Conservation (phyloP, 92 coral and sea anemone genomes). For the Zoanthus gigantus region DNA sequence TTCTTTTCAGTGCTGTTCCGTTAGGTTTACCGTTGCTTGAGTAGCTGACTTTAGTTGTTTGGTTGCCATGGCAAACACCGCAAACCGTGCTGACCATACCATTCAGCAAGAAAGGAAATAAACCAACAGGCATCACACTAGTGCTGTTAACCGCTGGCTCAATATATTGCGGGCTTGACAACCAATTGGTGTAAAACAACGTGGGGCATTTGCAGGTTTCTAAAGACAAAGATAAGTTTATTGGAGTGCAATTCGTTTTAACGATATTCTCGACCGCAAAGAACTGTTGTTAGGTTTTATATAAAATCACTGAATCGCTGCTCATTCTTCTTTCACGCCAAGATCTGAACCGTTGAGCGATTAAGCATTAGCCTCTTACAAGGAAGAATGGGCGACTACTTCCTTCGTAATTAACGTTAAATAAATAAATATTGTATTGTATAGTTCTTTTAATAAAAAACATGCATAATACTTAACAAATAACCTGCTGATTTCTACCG, state of each 20-base stretch:
- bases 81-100: conserved; percentile 56
- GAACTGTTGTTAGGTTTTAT: not conserved
- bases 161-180: conserved; percentile 63
- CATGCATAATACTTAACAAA: not conserved
- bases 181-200: conserved; percentile 74
- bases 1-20: conserved; percentile 18
- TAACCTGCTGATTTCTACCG: too few relatives aligned
- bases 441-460: too few relatives aligned
- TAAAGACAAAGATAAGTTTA: not conserved
- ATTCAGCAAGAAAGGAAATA: conserved; percentile 62
- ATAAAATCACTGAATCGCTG: too few relatives aligned
- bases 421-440: too few relatives aligned
- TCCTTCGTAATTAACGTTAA: too few relatives aligned
- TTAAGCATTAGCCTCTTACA: too few relatives aligned
- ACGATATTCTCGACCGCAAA: not conserved
- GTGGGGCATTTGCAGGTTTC: conserved; percentile 84
- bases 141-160: conserved; percentile 47
- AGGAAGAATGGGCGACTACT: too few relatives aligned
- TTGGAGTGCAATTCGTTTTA: not conserved
- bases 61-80: conserved; percentile 55
- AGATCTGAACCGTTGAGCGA: too few relatives aligned
- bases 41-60: conserved; percentile 46
- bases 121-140: conserved; percentile 43
- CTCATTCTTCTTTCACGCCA: too few relatives aligned
- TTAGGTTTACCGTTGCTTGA: conserved; percentile 23